Base-by-base conservation (phyloP, 2,888 invertebrate species). In the Dromius quadrimaculatus region DNA sequence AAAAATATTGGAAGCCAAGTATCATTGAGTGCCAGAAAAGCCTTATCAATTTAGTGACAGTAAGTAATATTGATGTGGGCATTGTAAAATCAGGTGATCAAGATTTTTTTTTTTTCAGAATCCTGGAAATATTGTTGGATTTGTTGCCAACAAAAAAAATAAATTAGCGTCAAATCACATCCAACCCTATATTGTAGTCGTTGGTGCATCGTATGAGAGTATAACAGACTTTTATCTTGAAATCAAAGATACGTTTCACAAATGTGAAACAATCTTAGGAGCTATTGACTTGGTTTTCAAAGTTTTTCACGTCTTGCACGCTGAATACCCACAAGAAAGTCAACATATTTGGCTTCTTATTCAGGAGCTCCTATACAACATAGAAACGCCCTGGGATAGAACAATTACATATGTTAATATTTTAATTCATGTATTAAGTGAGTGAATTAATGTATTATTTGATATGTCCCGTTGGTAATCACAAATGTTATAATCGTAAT, bases 61-160 rank as follows among this genome's bases (percentile, higher is more conserved):
- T 43, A 43, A 5, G 17, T 43, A 43, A 43, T 43, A 43, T 19
- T 43, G 43, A 43, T 43, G 43, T 28, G 28, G 28, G 8, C 28
- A 3, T 8, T 28, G 3, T 28, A 5, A 28, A 28, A 28, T 28
- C 28, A 28, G 4, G 4, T 28, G 8, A 28, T 28, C 6, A 28
- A 28, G 3, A 3, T 5, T 8, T 28, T 28, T n/a, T 28, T 3
- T 28, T 28, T 28, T 28, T 28, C 28, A 28, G 28, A 28, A 28
- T 8, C 28, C 28, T 5, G 28, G 17, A 43, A 43, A 43, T 15
- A 43, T 43, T n/a, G n/a, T 17, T 17, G 15, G 4, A 5, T 43
- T 43, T 5, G 17, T 43, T n/a, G n/a, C n/a, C n/a, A n/a, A 5
- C 43, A 5, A 9, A 13, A 43, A 43, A 43, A 3, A 43, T 2